These are phyloP conservation scores for Phoenoteleia sp. DNA, from an alignment of 2,888 invertebrate genomes.

Conservation along the genomic window DNA sequence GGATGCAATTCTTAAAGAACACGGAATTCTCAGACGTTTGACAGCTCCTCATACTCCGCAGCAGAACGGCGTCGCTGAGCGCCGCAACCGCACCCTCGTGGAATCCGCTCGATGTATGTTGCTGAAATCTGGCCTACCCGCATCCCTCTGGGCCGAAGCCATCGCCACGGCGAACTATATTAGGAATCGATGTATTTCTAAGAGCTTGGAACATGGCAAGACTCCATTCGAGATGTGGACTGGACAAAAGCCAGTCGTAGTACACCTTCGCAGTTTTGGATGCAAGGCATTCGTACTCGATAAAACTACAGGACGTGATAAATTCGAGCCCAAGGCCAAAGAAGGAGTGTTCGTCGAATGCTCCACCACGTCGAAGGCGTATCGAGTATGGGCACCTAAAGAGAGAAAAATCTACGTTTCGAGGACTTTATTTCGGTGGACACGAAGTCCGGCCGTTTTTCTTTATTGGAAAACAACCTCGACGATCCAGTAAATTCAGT, in stretches of 20 bases:
- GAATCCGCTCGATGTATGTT: slow-evolving; percentile 15
- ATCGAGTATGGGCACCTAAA: slow-evolving; percentile 52
- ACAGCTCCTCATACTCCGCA: neutral
- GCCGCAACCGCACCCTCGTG: neutral
- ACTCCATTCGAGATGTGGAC: neutral
- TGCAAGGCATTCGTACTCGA: neutral
- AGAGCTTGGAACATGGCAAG: neutral
- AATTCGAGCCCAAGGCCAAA: neutral
- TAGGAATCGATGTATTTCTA: neutral
- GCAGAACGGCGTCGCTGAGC: slow-evolving; percentile 13
- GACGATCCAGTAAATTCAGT: neutral
- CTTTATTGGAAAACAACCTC: neutral
- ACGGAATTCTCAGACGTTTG: neutral
- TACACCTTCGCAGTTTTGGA: neutral
- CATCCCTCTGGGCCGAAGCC: slow-evolving; percentile 10
- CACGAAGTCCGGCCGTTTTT: slow-evolving; percentile 9
- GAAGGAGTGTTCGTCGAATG: slow-evolving; percentile 55
- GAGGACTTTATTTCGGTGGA: neutral
- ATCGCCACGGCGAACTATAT: neutral
- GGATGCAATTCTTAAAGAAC: neutral
- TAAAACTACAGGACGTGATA: neutral
- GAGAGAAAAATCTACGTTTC: slow-evolving; percentile 26
- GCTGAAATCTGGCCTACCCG: neutral
- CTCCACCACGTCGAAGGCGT: slow-evolving; percentile 58
- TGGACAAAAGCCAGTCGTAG: neutral